phyloP scores from a whole-genome alignment of 1,140 invertebrate species.

The Contarinia nasturtii region DNA sequence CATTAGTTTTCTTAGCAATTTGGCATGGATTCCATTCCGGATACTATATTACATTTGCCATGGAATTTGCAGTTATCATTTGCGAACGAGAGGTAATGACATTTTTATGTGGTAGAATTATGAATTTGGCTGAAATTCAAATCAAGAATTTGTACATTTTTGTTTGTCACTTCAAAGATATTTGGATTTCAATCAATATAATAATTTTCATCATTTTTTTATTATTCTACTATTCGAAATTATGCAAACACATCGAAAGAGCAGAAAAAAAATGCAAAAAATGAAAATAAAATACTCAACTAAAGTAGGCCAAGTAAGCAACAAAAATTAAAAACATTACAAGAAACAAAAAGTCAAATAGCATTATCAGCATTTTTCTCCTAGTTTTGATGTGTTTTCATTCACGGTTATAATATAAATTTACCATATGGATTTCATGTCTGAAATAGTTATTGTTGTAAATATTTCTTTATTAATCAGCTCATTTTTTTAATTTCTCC shows the following conservation, averaged over 20 bases:
- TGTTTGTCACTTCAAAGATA: neutral
- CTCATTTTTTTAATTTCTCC: constrained; percentile 6
- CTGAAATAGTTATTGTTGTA: too few species aligned
- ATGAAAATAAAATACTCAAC: too few species aligned
- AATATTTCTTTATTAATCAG: too few species aligned
- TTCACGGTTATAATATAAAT: too few species aligned
- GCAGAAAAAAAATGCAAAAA: too few species aligned
- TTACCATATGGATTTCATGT: too few species aligned
- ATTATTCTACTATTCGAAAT: neutral
- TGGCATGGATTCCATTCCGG: constrained; percentile 88
- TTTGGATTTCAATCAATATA: neutral
- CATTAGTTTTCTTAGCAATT: constrained; percentile 69
- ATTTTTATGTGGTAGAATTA: neutral
- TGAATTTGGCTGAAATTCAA: neutral
- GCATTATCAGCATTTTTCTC: too few species aligned
- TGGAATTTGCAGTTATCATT: constrained; percentile 77
- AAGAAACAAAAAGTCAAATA: too few species aligned
- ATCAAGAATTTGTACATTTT: too few species aligned
- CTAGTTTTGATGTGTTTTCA: too few species aligned
- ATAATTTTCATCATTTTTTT: neutral
- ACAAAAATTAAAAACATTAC: too few species aligned
- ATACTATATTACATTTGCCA: constrained; percentile 80
- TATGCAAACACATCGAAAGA: neutral
- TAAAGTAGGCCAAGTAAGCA: too few species aligned
- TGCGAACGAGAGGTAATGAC: constrained; percentile 65